These are phyloP conservation scores for Cordilura impudica DNA, from an alignment of 2,888 invertebrate species.

Conservation along the genomic window DNA sequence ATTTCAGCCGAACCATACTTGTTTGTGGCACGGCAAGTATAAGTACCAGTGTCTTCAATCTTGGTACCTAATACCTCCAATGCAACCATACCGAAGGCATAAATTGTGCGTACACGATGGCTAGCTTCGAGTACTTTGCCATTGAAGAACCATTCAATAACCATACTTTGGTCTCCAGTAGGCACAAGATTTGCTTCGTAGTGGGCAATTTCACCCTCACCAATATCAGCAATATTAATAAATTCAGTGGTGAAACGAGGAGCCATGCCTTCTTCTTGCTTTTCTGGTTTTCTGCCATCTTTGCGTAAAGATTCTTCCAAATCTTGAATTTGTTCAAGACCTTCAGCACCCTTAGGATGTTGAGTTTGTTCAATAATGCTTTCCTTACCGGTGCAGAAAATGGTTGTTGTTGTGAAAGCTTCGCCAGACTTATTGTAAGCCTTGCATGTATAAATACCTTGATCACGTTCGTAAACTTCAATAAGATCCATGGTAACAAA, in stretches of 20 bases:
- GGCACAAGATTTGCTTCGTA: slow-evolving; percentile 98
- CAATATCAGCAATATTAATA: slow-evolving; percentile 88
- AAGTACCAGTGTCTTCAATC: slow-evolving; percentile 93
- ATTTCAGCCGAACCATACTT: slow-evolving; percentile 93
- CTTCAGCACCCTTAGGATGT: slow-evolving; percentile 96
- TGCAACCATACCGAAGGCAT: slow-evolving; percentile 98
- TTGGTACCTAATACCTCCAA: slow-evolving; percentile 96
- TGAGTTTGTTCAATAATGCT: slow-evolving; percentile 92
- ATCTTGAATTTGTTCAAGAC: slow-evolving; percentile 93
- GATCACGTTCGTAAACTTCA: slow-evolving; percentile 94
- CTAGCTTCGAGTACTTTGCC: slow-evolving; percentile 92
- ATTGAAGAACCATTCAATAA: slow-evolving; percentile 97
- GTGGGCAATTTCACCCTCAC: slow-evolving; percentile 97
- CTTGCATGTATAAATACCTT: slow-evolving; percentile 95
- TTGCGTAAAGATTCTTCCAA: slow-evolving; percentile 90
- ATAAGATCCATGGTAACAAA: slow-evolving; percentile 95
- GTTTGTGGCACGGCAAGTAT: slow-evolving; percentile 92
- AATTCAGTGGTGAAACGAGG: slow-evolving; percentile 94
- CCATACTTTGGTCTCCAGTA: slow-evolving; percentile 94
- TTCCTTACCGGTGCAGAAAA: slow-evolving; percentile 89
- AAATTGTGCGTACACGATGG: slow-evolving; percentile 93
- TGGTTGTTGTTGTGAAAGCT: slow-evolving; percentile 93
- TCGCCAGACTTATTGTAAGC: slow-evolving; percentile 93
- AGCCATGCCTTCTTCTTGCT: slow-evolving; percentile 88
- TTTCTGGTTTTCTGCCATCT: slow-evolving; percentile 83